Conservation (phyloP, 2,113 vertebrate species). For the Xerus inauris region DNA sequence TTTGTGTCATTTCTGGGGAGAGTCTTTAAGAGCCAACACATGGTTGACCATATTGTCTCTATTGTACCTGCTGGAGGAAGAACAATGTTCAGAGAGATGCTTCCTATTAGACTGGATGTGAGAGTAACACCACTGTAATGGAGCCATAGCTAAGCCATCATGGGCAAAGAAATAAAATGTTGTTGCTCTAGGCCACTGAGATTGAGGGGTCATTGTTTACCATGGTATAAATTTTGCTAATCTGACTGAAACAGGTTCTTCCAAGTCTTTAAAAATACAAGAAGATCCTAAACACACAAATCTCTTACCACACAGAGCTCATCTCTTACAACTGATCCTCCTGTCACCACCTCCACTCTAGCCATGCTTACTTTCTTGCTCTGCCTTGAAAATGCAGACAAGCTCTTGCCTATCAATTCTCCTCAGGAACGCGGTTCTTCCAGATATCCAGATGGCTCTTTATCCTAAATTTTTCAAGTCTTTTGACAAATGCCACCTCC, state of each 20-base stretch:
- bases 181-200: not conserved
- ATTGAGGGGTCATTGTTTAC: not conserved
- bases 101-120: not conserved
- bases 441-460: fast-evolving
- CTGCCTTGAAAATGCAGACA: not conserved
- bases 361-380: not conserved
- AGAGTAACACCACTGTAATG: not conserved
- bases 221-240: not conserved
- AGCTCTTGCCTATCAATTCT: not conserved
- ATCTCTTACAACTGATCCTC: not conserved
- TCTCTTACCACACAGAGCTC: not conserved
- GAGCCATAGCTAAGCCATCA: not conserved
- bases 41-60: not conserved
- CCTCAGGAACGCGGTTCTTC: not conserved
- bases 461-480: not conserved
- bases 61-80: not conserved
- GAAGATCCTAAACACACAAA: not conserved
- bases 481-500: not conserved
- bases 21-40: not conserved
- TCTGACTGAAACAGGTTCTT: not conserved
- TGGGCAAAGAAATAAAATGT: not conserved
- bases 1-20: not conserved
- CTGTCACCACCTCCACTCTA: not conserved
- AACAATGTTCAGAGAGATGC: not conserved
- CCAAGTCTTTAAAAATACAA: not conserved